A percentile compares a stretch with the other conserved stretches of the same genome.
phyloP scores from a whole-genome alignment of 2,797 vertebrate genomes.

The Falco columbarius region DNA sequence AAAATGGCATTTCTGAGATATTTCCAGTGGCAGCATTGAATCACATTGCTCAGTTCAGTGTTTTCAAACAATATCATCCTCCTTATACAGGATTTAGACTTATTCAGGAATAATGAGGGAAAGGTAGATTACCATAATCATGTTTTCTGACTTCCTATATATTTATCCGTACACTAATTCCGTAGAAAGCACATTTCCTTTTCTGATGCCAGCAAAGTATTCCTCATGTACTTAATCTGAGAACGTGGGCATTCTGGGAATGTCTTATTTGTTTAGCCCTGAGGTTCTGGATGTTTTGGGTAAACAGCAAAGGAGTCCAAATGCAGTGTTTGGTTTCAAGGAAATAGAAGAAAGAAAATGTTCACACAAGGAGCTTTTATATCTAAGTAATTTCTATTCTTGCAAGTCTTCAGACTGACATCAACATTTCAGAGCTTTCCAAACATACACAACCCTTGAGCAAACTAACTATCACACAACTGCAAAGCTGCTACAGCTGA shows the following conservation, averaged over 20 bases:
- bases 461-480: background rate
- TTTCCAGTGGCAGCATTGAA: background rate
- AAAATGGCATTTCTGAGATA: background rate
- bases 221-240: background rate
- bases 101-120: background rate
- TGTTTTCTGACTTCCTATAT: background rate
- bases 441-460: background rate
- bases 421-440: background rate
- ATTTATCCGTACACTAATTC: background rate
- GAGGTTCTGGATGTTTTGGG: conserved; percentile 24
- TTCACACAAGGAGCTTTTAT: conserved; percentile 13
- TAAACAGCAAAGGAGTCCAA: conserved; percentile 39
- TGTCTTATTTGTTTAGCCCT: conserved; percentile 39
- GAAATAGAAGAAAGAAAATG: background rate
- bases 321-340: background rate
- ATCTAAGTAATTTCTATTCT: conserved; percentile 22
- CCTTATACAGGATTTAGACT: background rate
- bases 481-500: background rate
- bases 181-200: background rate
- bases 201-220: background rate
- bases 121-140: background rate
- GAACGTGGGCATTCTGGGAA: background rate
- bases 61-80: background rate
- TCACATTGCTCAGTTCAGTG: background rate
- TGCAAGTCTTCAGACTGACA: background rate